A percentile compares a stretch with the other conserved stretches of the same genome.
phyloP scores from a whole-genome alignment of 1,140 invertebrate species.

The Mycetomoellerius zeteki region DNA sequence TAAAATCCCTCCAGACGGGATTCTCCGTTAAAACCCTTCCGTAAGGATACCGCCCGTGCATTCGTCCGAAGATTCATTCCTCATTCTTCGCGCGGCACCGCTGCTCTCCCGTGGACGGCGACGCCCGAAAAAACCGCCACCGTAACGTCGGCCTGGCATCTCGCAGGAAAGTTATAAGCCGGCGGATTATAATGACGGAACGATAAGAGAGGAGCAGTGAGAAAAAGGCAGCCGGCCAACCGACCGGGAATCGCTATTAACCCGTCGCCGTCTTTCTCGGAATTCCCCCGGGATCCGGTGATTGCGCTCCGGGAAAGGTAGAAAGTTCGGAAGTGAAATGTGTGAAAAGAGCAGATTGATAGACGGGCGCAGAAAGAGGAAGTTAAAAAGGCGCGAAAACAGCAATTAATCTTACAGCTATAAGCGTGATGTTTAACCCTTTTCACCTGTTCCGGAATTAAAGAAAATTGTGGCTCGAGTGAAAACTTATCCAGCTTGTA shows the following conservation, averaged over 20 bases:
- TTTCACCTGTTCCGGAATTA: not conserved
- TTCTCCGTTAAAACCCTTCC: constrained; percentile 45
- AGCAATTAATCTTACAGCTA: constrained; percentile 55
- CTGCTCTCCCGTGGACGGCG: constrained; percentile 31
- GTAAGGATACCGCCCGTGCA: constrained; percentile 65
- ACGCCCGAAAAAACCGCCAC: constrained; percentile 52
- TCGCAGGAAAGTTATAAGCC: constrained; percentile 76
- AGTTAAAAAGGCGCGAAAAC: constrained; percentile 42
- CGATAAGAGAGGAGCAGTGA: constrained; percentile 76
- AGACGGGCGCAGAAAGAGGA: constrained; percentile 22
- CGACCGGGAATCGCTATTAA: constrained; percentile 73
- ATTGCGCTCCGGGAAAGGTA: constrained; percentile 38
- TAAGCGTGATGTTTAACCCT: constrained; percentile 19
- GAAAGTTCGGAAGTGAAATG: constrained; percentile 55
- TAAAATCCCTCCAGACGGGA: constrained; percentile 71
- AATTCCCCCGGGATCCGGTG: constrained; percentile 33
- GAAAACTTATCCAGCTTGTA: not conserved
- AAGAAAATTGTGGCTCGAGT: not conserved
- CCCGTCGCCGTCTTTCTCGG: constrained; percentile 52
- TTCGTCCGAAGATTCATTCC: constrained; percentile 72
- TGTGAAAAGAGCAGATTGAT: constrained; percentile 56
- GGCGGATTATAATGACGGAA: constrained; percentile 78
- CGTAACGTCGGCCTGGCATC: constrained; percentile 46
- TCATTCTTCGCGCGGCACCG: constrained; percentile 48
- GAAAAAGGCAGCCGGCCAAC: constrained; percentile 36